Conservation (phyloP, 2,113 vertebrate genomes). For the Elgaria multicarinata region DNA sequence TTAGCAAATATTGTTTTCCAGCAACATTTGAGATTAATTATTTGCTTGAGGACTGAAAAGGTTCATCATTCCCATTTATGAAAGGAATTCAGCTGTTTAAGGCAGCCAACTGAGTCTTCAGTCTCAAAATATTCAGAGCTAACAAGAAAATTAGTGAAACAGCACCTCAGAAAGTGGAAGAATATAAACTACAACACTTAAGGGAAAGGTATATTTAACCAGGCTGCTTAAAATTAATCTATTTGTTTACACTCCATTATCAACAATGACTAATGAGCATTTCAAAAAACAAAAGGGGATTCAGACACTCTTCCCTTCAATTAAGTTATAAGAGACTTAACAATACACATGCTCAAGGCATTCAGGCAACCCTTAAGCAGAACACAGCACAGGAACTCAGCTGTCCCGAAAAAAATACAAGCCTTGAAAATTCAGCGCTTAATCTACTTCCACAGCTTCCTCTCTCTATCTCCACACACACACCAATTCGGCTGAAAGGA, state of each 20-base stretch:
- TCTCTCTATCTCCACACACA: background rate
- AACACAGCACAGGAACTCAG: background rate
- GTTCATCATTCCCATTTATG: background rate
- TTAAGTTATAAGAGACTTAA: background rate
- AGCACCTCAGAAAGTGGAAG: background rate
- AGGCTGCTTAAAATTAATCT: background rate
- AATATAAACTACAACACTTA: background rate
- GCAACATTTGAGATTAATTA: background rate
- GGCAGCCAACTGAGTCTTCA: background rate
- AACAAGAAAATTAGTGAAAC: background rate
- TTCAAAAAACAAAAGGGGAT: background rate
- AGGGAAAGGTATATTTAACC: conserved; percentile 1
- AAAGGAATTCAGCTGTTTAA: background rate
- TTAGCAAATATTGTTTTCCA: background rate
- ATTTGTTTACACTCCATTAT: background rate
- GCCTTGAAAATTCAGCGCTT: background rate
- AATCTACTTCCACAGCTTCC: background rate
- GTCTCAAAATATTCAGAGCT: background rate
- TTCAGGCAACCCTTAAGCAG: background rate
- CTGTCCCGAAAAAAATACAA: background rate
- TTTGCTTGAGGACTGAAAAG: background rate
- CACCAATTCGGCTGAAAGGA: background rate
- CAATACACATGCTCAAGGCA: background rate
- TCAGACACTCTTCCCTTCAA: background rate
- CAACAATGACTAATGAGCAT: conserved; percentile 25